phyloP scores from a whole-genome alignment of 2,113 vertebrate species.

The Ictidomys tridecemlineatus region DNA sequence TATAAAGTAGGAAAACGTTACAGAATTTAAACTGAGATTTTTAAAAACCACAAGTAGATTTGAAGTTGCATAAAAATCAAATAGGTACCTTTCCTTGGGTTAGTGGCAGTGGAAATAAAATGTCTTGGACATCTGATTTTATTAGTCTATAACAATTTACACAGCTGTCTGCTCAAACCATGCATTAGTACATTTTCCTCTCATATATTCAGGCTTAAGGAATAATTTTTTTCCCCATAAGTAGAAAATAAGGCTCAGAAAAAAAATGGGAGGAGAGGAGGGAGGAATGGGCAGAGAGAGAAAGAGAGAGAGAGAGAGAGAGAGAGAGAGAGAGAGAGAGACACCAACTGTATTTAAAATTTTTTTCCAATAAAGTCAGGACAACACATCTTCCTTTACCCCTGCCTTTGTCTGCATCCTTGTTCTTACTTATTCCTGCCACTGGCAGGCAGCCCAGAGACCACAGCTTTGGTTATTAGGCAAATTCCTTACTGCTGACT shows the following conservation, averaged over 20 bases:
- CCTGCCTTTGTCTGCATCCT: background rate
- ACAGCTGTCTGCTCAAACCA: conserved; percentile 26
- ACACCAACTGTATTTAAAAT: too few species aligned
- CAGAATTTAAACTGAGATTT: conserved; percentile 40
- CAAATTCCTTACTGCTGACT: conserved; percentile 65
- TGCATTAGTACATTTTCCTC: background rate
- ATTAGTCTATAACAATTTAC: conserved; percentile 53
- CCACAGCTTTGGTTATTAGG: conserved; percentile 53
- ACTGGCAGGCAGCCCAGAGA: background rate
- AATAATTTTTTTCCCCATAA: conserved; percentile 50
- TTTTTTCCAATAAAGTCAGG: background rate
- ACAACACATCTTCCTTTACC: background rate
- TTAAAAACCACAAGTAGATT: background rate
- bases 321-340: background rate
- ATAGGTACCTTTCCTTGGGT: background rate
- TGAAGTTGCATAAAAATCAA: conserved; percentile 64
- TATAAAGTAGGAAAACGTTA: conserved; percentile 26
- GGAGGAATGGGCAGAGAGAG: background rate
- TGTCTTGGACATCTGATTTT: conserved; percentile 43
- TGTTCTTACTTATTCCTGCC: background rate
- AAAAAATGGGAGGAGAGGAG: background rate
- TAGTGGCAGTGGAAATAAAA: conserved; percentile 26
- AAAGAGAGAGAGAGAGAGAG: background rate
- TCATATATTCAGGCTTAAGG: conserved; percentile 34
- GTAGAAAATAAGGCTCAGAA: background rate